These are phyloP conservation scores for Nerophis lumbriciformis DNA, from an alignment of 2,113 vertebrate species.

Conservation along the genomic window DNA sequence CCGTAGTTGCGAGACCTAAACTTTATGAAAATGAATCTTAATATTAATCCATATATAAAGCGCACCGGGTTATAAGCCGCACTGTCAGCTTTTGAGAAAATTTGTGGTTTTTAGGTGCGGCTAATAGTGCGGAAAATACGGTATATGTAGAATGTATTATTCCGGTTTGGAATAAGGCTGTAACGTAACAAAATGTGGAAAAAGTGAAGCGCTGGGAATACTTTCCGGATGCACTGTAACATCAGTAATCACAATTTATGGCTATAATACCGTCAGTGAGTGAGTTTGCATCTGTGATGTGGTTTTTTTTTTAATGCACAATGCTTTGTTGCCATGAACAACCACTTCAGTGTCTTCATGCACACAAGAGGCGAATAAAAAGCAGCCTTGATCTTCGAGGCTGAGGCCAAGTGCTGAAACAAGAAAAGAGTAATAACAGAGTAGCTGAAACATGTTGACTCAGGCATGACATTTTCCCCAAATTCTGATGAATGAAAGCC, in stretches of 20 bases:
- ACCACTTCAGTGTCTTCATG: conserved; percentile 48
- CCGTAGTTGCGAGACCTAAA: too few relatives aligned
- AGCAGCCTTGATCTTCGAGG: conserved; percentile 60
- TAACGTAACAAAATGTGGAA: too few relatives aligned
- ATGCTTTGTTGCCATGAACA: conserved; percentile 53
- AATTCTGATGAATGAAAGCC: conserved; percentile 1
- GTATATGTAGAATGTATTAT: too few relatives aligned
- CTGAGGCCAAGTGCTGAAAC: conserved; percentile 48
- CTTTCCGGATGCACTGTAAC: conserved; percentile 17
- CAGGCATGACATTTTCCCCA: conserved; percentile 33
- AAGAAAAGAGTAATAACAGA: conserved; percentile 60
- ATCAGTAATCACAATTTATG: conserved; percentile 59
- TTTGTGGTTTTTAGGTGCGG: too few relatives aligned
- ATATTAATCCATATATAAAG: too few relatives aligned
- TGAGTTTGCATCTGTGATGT: conserved; percentile 46
- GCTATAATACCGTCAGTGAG: conserved; percentile 48
- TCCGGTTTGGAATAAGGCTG: too few relatives aligned
- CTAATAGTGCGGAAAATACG: too few relatives aligned
- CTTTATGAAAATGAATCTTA: too few relatives aligned
- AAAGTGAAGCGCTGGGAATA: too few relatives aligned
- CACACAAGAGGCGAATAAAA: conserved; percentile 40
- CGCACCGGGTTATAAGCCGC: too few relatives aligned
- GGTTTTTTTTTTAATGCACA: conserved; percentile 46
- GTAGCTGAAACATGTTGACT: conserved; percentile 41
- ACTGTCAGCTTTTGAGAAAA: too few relatives aligned